phyloP scores from a whole-genome alignment of 2,113 vertebrate species.

The Malurus cyaneus region DNA sequence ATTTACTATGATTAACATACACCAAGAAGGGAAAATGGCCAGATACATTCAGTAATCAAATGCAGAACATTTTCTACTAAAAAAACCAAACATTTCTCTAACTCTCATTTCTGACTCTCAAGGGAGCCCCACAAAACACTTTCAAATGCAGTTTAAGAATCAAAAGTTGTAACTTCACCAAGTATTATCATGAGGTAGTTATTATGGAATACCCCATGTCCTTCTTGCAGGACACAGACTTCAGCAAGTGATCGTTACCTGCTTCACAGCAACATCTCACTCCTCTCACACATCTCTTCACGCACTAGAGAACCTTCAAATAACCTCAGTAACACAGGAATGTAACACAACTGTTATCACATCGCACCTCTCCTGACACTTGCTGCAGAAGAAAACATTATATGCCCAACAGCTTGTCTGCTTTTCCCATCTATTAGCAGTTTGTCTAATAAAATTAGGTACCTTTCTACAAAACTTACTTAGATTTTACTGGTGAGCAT shows the following conservation, averaged over 20 bases:
- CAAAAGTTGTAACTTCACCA: neutral
- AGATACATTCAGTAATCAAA: neutral
- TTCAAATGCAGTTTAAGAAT: neutral
- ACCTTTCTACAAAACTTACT: neutral
- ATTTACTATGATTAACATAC: neutral
- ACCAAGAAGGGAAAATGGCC: neutral
- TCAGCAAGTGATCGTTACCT: neutral
- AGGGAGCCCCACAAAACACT: neutral
- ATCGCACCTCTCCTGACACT: neutral
- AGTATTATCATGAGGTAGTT: neutral
- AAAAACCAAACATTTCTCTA: neutral
- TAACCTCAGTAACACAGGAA: neutral
- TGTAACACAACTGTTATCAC: neutral
- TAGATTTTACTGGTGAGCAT: neutral
- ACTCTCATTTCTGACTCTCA: neutral
- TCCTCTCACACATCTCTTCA: neutral
- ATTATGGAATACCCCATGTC: neutral
- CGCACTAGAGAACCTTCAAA: neutral
- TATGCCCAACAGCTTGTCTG: neutral
- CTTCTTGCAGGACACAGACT: neutral
- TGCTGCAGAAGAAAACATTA: neutral
- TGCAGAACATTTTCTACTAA: neutral
- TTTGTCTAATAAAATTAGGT: neutral
- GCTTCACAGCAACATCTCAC: neutral
- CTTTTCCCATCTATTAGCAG: neutral